Evolutionary conservation across 2,797 vertebrate genomes (phyloP), one percentile per base, ranked within the genome.

Genomic region (Orientallactaga sibirica): DNA sequence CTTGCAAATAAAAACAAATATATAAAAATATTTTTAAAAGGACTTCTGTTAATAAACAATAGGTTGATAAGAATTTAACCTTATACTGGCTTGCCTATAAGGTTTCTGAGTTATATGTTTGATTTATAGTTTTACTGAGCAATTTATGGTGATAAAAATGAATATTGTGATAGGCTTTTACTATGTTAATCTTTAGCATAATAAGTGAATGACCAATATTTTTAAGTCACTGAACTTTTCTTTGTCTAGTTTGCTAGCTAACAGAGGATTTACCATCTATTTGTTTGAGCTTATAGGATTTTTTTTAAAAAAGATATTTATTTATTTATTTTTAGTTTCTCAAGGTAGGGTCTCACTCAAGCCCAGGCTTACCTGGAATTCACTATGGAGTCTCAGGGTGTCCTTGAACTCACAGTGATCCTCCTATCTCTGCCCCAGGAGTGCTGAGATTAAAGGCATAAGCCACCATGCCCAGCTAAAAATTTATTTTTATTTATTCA

Each of bases 101-200:
- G 66, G 52, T 61, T 88, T 66, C 64, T 91, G 18, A 90, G 86
- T 12, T 71, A 14, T 62, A 27, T 78, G 5, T 52, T 82, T 82
- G 16, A 66, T 43, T 92, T 94, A 37, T 41, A 58, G 3, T 77
- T 93, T 76, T 62, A 86, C 52, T 84, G 22, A 91, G 43, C 43
- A 88, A 27, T 27, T 76, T 83, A 2, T 29, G 79, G 37, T 25
- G 20, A 61, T 6, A 73, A 80, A 76, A 41, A 7, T 70, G 27
- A 18, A 41, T 64, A 25, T 12, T 41, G 6, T 83, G 4, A 12
- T 14, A 41, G 2, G 88, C 7, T 22, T 80, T 80, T 52, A 64
- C 25, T 68, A 71, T 78, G 27, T 48, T 61, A 64, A 19, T 78
- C 33, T 48, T 41, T 14, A 18, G 85, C 43, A 78, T 58, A 52